Evolutionary conservation across 2,113 vertebrate species (phyloP), one percentile per base, ranked within the genome.

Genomic region (Panthera tigris): DNA sequence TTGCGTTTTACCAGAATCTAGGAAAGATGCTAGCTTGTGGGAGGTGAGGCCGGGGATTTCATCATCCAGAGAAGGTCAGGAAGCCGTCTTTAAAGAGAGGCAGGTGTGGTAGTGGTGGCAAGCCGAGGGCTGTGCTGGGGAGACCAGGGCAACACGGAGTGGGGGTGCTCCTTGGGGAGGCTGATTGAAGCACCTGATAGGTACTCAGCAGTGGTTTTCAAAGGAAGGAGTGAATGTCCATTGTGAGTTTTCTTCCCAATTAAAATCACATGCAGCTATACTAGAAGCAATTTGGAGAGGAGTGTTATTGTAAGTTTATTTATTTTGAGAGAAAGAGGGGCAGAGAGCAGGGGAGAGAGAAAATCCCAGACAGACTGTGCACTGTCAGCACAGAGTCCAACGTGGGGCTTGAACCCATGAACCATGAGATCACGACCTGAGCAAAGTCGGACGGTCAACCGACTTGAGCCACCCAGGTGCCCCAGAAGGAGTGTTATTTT

Each of bases 1-100:
- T 90, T 52, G 79, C 36, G 7, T 98, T 97, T 96, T 95, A n/a
- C 96, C 94, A 68, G 94, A 97, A 93, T 93, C 73, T 45, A 86
- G 96, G 97, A 95, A 97, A 55, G 91, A 85, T 41, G 85, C 91
- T 68, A 5, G 27, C 36, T 41, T 19, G 86, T 10, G 86, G 41
- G 80, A 80, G 4, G 9, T 6, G 16, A 93, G 48, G 23, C 41
- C 0, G 14, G 74, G 74, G 50, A 84, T 87, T 63, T 13, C 31
- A 27, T 50, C 79, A 16, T 52, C 50, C 33, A 14, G 57, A 27
- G 55, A 74, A 86, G 61, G 89, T 68, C 21, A 3, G 21, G 41
- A 31, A 88, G 63, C 19, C 21, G 18, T 71, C 48, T 71, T 19
- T n/a, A 45, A 45, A 45, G 83, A 65, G 74, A 61, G 36, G 74